Conservation (phyloP, 2,888 invertebrate species). For the Conchocele bisecta region DNA sequence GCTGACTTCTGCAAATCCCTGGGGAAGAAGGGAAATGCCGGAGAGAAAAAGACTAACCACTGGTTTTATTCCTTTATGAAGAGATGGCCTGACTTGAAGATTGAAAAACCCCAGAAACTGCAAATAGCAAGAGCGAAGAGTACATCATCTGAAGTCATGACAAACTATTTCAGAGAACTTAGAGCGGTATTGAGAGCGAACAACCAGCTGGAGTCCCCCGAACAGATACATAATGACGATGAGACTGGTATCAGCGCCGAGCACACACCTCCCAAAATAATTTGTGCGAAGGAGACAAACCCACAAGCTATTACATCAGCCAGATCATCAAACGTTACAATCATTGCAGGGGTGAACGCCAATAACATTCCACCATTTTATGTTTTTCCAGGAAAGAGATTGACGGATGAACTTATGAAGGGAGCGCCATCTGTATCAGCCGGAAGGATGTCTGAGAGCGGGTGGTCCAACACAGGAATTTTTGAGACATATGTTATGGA, state of each 20-base stretch:
- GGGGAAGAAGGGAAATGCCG: slow-evolving; percentile 21
- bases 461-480: slow-evolving; percentile 41
- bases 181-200: slow-evolving; percentile 6
- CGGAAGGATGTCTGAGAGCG: slow-evolving; percentile 40
- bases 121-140: slow-evolving; percentile 25
- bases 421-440: slow-evolving; percentile 32
- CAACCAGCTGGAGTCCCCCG: slow-evolving; percentile 23
- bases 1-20: slow-evolving; percentile 16
- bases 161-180: slow-evolving; percentile 38
- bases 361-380: slow-evolving; percentile 43
- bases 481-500: slow-evolving; percentile 40
- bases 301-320: slow-evolving; percentile 29
- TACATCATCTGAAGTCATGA: slow-evolving; percentile 25
- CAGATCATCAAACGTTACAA: slow-evolving; percentile 28
- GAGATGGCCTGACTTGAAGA: slow-evolving; percentile 37
- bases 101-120: slow-evolving; percentile 34
- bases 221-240: slow-evolving; percentile 42
- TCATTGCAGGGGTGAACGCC: slow-evolving; percentile 34
- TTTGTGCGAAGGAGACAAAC: slow-evolving; percentile 22
- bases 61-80: slow-evolving; percentile 49
- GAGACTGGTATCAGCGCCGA: slow-evolving; percentile 44
- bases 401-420: slow-evolving; percentile 31
- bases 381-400: slow-evolving; percentile 47
- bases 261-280: slow-evolving; percentile 42
- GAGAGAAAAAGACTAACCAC: not conserved